These are phyloP conservation scores for Drosophila mercatorum DNA, from an alignment of 2,888 invertebrate species.

Conservation along the genomic window DNA sequence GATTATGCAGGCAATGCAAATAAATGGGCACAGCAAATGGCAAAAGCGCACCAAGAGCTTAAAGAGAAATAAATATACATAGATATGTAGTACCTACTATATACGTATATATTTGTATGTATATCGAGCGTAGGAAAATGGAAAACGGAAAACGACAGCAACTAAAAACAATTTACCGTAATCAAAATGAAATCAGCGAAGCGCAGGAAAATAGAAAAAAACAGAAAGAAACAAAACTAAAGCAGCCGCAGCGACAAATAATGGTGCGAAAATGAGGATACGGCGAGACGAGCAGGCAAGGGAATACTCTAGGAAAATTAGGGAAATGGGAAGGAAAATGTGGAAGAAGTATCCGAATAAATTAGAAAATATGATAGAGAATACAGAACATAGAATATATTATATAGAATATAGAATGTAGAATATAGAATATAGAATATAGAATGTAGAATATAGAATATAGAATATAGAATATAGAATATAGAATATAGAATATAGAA, in stretches of 20 bases:
- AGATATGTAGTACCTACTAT: not conserved
- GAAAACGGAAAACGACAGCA: conserved; percentile 46
- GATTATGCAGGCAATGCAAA: conserved; percentile 54
- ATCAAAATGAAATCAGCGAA: conserved; percentile 77
- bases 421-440: too few species aligned
- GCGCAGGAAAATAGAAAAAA: conserved; percentile 50
- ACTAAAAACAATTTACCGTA: conserved; percentile 78
- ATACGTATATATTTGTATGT: not conserved
- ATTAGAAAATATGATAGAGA: not conserved
- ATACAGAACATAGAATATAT: too few species aligned
- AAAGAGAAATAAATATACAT: conserved; percentile 26
- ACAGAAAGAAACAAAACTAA: conserved; percentile 34
- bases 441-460: too few species aligned
- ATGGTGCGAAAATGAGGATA: conserved; percentile 10
- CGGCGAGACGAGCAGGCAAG: not conserved
- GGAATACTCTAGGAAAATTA: conserved; percentile 22
- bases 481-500: too few species aligned
- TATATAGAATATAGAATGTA: too few species aligned
- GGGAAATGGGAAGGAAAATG: not conserved
- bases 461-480: too few species aligned
- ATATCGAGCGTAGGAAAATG: conserved; percentile 4
- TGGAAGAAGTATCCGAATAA: too few species aligned
- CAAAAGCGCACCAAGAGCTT: conserved; percentile 47
- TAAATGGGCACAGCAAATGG: conserved; percentile 38
- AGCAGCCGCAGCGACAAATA: conserved; percentile 38